Conservation (phyloP, 2,113 vertebrate genomes). For the Puma concolor region DNA sequence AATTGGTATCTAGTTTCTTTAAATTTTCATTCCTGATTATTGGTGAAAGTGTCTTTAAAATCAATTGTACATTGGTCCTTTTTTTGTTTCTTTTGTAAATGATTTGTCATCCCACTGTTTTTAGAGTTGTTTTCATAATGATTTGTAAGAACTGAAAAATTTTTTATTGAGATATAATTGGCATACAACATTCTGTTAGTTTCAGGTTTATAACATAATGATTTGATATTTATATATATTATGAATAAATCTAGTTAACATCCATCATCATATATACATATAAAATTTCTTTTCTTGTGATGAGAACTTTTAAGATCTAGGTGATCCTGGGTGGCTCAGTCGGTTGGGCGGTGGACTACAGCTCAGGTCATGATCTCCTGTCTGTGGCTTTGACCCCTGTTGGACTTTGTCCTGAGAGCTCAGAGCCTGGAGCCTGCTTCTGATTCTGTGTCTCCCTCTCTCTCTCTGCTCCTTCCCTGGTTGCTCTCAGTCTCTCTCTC, state of each 20-base stretch:
- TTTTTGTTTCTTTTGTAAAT: constrained; percentile 18
- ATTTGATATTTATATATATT: not conserved
- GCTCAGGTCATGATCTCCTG: no score
- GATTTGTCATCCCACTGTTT: not conserved
- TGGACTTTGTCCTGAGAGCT: no score
- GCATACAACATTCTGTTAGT: not conserved
- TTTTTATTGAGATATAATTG: not conserved
- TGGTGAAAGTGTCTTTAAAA: not conserved
- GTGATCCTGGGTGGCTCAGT: no score
- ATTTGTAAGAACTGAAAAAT: not conserved
- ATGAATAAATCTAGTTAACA: not conserved
- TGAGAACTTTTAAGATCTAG: not conserved
- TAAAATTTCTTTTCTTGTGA: not conserved
- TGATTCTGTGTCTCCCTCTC: no score
- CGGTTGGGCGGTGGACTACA: no score
- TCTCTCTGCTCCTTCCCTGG: no score
- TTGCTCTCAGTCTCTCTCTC: no score
- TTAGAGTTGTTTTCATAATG: not conserved
- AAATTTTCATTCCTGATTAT: not conserved
- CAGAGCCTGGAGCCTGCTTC: no score
- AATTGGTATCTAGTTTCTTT: not conserved
- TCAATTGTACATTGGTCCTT: not conserved
- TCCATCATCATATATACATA: not conserved
- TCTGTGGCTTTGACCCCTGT: no score
- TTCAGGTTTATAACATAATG: not conserved